phyloP scores from a whole-genome alignment of 2,888 invertebrate species.

The Nudaria mundana region DNA sequence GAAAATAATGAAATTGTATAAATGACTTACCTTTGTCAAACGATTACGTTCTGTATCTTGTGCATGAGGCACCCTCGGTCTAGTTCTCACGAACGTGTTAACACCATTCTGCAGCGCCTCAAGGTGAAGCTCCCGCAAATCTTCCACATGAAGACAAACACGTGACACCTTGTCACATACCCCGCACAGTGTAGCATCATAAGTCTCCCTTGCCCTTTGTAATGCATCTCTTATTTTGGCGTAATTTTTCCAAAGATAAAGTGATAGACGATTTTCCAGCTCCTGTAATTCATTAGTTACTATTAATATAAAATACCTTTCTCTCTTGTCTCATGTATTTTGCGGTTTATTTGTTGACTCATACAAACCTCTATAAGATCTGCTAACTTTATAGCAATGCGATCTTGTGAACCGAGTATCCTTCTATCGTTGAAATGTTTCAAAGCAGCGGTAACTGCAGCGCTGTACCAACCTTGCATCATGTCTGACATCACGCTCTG shows the following conservation, averaged over 20 bases:
- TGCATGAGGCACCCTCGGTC: slow-evolving; percentile 7
- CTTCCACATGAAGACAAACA: slow-evolving; percentile 24
- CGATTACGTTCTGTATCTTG: slow-evolving; percentile 85
- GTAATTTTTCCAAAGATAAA: slow-evolving; percentile 32
- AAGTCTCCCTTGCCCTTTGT: slow-evolving; percentile 20
- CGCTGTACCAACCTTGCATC: slow-evolving; percentile 12
- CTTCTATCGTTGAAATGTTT: slow-evolving; percentile 27
- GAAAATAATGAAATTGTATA: too few relatives aligned
- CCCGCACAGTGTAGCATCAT: slow-evolving; percentile 19
- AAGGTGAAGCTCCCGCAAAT: slow-evolving; percentile 12
- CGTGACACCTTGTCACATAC: slow-evolving; percentile 18
- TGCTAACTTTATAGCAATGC: slow-evolving; percentile 9
- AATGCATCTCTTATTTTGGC: slow-evolving; percentile 30
- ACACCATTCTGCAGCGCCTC: not conserved
- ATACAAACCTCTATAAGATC: slow-evolving; percentile 14
- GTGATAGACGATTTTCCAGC: slow-evolving; percentile 23
- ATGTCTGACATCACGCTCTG: slow-evolving; percentile 11
- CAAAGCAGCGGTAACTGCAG: slow-evolving; percentile 12
- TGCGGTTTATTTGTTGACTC: too few relatives aligned
- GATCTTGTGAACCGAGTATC: slow-evolving; percentile 18
- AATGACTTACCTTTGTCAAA: slow-evolving; percentile 96
- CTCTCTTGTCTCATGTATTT: too few relatives aligned
- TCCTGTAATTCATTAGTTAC: too few relatives aligned
- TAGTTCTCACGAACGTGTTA: not conserved
- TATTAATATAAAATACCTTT: too few relatives aligned